Base-by-base conservation (phyloP, 2,797 vertebrate genomes). In the Alectoris magna region DNA sequence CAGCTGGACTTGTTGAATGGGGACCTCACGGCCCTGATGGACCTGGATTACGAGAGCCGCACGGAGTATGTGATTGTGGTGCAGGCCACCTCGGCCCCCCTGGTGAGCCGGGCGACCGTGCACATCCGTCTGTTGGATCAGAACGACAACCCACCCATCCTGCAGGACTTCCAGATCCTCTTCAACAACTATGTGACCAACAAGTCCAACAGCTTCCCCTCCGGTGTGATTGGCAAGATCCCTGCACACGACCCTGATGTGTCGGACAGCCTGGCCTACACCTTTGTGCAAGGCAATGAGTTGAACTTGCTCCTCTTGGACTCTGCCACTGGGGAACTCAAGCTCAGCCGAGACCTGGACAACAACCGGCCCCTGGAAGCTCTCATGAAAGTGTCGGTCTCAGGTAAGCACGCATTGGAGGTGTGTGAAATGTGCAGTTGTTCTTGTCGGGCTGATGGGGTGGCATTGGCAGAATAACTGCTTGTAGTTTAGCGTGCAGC, bases 161-260 rank as follows among this genome's bases (percentile, higher is more conserved):
- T 99, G 93, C 98, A 98, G 10, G 96, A 99, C 97, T 99, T 99
- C 97, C 99, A 99, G 97, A 99, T 99, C 62, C 98, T 99, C 86
- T 99, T 99, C 96, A 99, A 99, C 97, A 99, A 99, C 98, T 99
- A 99, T 0, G 97, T 99, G 94, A 99, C 99, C 90, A 99, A 99
- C 95, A 99, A 99, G 91, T 99, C 99, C 91, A 99, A 98, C 95
- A 99, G 99, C 95, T 99, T 99, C 91, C 99, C 99, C 6, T 97
- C 98, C 0, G 99, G 99, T 0, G 98, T 99, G 74, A 99, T 99
- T 21, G 99, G 99, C 67, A 99, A 98, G 94, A 98, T 99, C 46
- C 99, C 99, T 1, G 99, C 99, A 74, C 98, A 98, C 3, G 99
- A 99, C 96, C 99, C 99, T 0, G 99, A 99, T 79, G 98, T 99